Base-by-base conservation (phyloP, 2,113 vertebrate species). In the Menura novaehollandiae region DNA sequence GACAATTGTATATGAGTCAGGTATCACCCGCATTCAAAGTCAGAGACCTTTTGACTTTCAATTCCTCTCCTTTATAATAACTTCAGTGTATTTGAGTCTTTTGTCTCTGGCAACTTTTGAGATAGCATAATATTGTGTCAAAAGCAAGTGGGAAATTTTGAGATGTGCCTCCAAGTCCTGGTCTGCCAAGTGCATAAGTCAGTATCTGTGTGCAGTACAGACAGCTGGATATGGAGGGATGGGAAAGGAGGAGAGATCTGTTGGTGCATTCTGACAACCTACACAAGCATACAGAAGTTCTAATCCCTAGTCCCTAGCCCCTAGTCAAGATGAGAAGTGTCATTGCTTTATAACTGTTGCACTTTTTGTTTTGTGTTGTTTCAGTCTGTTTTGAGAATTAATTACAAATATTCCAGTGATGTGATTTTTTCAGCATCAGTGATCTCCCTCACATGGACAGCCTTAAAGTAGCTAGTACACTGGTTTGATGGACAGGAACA, bases 361-460 rank as follows among this genome's bases (percentile, higher is more conserved):
- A 52, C 53, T 82, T 75, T 87, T 82, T 88, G 47, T 32, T 91
- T 91, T 53, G 33, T 55, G 44, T 56, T 46, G 28, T 89, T 91
- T 94, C 66, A 41, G 32, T 68, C 13, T 17, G 23, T 85, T 92
- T 92, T 82, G 46, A 85, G 52, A 89, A 82, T 68, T 71, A 81
- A 82, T 90, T 73, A 69, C n/a, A 72, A 75, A 79, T 91, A 93
- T 64, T 93, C 81, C 43, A 88, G 26, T 58, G 20, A 81, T 89
- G 44, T 1, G 2, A 68, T 68, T 85, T 86, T 89, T 87, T 60
- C 52, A 59, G 43, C 53, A 88, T 62, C 74, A 59, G 19, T 66
- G 33, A 67, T 86, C 33, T 96, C 35, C 53, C 55, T 83, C 58
- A 62, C 17, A 37, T 68, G 43, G 47, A 24, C 28, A 93, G 55